These are phyloP conservation scores for Meteorus cinctellus DNA, from an alignment of 2,888 invertebrate genomes.

Conservation along the genomic window DNA sequence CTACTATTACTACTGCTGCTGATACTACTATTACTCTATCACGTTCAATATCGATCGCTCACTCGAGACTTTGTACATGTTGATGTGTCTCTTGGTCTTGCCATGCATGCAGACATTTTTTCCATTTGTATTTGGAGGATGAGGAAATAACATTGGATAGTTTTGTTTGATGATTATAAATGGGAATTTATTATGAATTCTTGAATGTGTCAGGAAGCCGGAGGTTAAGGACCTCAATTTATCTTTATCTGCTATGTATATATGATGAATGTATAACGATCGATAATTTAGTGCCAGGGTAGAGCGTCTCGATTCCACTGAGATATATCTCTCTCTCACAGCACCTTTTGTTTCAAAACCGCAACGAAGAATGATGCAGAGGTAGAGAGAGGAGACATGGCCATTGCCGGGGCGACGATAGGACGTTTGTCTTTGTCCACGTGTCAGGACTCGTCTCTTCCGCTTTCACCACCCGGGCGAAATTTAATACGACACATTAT, in stretches of 20 bases:
- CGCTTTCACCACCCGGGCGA: constrained; percentile 25
- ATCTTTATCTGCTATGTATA: background rate
- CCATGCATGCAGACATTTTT: background rate
- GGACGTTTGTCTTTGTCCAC: constrained; percentile 32
- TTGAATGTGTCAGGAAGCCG: background rate
- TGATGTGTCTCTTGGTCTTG: background rate
- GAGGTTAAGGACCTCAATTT: constrained; percentile 3
- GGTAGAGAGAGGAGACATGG: constrained; percentile 12
- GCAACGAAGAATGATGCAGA: constrained; percentile 4
- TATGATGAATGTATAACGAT: background rate
- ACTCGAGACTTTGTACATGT: background rate
- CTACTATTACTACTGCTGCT: background rate
- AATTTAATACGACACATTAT: constrained; percentile 31
- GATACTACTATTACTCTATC: background rate
- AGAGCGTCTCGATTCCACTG: constrained; percentile 31
- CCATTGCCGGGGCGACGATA: background rate
- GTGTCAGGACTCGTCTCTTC: constrained; percentile 31
- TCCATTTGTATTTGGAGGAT: background rate
- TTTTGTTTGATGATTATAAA: background rate
- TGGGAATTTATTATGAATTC: background rate
- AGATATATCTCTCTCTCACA: constrained; percentile 7
- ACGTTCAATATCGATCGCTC: background rate
- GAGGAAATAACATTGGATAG: background rate
- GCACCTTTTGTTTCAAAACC: constrained; percentile 26
- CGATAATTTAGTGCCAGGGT: constrained; percentile 14